Evolutionary conservation across 2,113 vertebrate genomes (phyloP), one percentile per base, ranked within the genome.

Genomic region (Nematolebias whitei): DNA sequence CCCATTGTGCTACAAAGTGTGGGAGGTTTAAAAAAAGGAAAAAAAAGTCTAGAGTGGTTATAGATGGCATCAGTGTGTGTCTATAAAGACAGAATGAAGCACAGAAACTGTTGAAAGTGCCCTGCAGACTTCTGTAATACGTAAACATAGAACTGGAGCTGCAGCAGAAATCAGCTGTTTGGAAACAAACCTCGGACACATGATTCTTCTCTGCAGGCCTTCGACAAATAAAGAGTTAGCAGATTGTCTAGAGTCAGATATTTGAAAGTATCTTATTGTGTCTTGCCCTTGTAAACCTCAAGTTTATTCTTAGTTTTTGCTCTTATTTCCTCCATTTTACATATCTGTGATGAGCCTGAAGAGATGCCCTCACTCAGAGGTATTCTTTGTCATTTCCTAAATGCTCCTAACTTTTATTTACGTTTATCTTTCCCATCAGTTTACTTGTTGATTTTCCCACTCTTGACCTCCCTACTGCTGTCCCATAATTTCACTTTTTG

Each of bases 41-140:
- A 11, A 18, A 12, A 16, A 51, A 41, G 48, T 3, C 19, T 4
- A 48, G 32, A 49, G 68, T 35, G 51, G 43, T 23, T 59, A 64
- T 63, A 65, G 78, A 44, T 53, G 47, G 20, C 19, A 48, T 48
- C 62, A 63, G 63, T 51, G 38, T 29, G 71, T 43, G 66, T 67
- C 38, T 63, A 26, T 2, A 18, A 69, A 29, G 40, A 44, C n/a
- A 3, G 23, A 62, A 67, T 51, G 73, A 68, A 57, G 76, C 43
- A 15, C 18, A 47, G 44, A 61, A 59, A 54, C 20, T 63, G 61
- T 24, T 48, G 39, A 59, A 74, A 39, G 67, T 60, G 55, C 58
- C 82, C 73, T 50, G 77, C 1, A 19, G 67, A 70, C 72, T 74
- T 60, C 26, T 75, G 47, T 54, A 80, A 70, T 53, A 69, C 59